Evolutionary conservation across 2,797 vertebrate species (phyloP).

Genomic region (Lepus oiostolus): DNA sequence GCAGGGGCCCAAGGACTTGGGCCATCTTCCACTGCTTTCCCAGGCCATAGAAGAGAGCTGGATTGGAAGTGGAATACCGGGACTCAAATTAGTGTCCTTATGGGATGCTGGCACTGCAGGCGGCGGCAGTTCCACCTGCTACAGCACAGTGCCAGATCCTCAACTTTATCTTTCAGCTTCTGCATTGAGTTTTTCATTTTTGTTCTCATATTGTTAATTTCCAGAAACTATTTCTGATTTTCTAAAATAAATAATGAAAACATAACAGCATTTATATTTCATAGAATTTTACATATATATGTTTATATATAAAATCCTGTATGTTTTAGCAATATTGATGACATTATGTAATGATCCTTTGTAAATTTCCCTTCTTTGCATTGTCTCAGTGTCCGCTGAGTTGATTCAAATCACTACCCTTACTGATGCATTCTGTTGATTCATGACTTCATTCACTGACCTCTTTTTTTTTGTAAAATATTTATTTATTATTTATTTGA

Average conservation of each 20-base stretch:
- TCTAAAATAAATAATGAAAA: conserved; percentile 5
- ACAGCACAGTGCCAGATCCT: no score
- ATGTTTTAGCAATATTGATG: not conserved
- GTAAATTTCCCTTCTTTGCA: not conserved
- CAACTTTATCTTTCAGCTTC: not conserved
- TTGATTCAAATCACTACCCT: not conserved
- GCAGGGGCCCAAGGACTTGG: no score
- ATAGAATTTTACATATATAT: not conserved
- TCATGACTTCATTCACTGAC: not conserved
- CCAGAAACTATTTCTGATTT: not conserved
- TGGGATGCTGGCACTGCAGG: no score
- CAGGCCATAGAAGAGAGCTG: no score
- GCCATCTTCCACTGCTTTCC: no score
- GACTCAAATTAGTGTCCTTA: no score
- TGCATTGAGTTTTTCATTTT: not conserved
- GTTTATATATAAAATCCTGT: not conserved
- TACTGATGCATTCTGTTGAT: not conserved
- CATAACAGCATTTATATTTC: not conserved
- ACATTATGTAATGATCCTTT: not conserved
- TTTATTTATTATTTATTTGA: no score
- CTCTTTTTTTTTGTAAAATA: not conserved
- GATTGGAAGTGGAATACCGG: no score
- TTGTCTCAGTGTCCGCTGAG: not conserved
- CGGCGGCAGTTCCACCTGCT: no score
- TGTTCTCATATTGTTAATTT: conserved; percentile 47